Evolutionary conservation across 2,797 vertebrate species (phyloP), one percentile per base, ranked within the genome.

Genomic region (Tauraco hartlaubi): DNA sequence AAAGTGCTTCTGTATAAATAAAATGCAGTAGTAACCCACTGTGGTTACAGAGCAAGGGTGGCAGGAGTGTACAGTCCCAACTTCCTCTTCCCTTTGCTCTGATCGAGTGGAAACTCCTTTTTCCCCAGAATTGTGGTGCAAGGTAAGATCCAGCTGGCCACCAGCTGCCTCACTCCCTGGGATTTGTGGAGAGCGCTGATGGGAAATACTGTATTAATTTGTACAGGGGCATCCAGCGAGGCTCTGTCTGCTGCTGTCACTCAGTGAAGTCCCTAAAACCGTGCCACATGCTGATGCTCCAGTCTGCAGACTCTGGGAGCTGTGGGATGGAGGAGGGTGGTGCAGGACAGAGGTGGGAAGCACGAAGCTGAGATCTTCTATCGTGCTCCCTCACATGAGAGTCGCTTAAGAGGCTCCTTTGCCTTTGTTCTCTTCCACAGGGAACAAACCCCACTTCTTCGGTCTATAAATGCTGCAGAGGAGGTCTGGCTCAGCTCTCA

Each of bases 281-380:
- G 14, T 0, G 0, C 28, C 39, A 6, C 0, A 0, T 43, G 48
- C 41, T 35, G 48, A 26, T 62, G 37, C n/a, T 78, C 31, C 44
- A 48, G 13, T 37, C 23, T 5, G 3, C 51, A 31, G 31, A 17
- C 44, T 56, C 14, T 5, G 2, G 26, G 33, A 52, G 26, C 33
- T 49, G 20, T 62, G 33, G 28, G 18, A 17, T 58, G 28, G 20
- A 51, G 25, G 37, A 63, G 26, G 5, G 23, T 37, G 20, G 15
- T 85, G 71, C 43, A 43, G 14, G 31, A 64, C 19, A 58, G 44
- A 56, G 26, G 31, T 63, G 37, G 51, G 35, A 81, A 92, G 16
- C 43, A 35, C 1, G 2, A 56, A 9, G 21, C 41, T 18, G 22
- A 58, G 37, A 15, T 51, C 51, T 55, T 44, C 33, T 20, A 48